These are phyloP conservation scores for rabbit (Oryctolagus cuniculus) DNA, from an alignment of 2,113 vertebrate genomes.

Conservation along the genomic window DNA sequence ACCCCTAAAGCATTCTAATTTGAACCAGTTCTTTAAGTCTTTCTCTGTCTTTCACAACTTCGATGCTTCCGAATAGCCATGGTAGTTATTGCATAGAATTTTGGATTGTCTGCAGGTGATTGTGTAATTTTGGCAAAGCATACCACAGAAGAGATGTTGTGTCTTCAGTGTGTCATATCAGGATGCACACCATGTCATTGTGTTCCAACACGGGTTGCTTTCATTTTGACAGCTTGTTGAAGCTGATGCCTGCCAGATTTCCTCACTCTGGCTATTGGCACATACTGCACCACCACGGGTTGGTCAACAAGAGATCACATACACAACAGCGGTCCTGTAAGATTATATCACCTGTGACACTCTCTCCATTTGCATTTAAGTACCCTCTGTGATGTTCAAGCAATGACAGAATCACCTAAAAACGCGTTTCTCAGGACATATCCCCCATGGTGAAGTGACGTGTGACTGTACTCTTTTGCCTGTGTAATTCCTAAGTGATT, in stretches of 20 bases:
- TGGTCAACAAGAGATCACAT: neutral
- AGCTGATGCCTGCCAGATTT: constrained; percentile 30
- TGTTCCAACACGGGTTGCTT: constrained; percentile 14
- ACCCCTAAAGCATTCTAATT: constrained; percentile 26
- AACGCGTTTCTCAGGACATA: neutral
- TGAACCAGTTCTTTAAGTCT: constrained; percentile 31
- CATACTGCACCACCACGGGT: neutral
- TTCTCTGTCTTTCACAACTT: constrained; percentile 46
- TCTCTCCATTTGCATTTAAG: neutral
- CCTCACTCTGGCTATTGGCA: constrained; percentile 9
- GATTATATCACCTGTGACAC: neutral
- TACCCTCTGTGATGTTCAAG: neutral
- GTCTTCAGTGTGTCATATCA: neutral
- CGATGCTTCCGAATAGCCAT: constrained; percentile 24
- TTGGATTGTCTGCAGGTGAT: constrained; percentile 39
- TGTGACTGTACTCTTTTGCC: neutral
- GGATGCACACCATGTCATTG: neutral
- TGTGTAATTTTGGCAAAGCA: constrained; percentile 47
- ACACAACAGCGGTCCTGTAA: neutral
- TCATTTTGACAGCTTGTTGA: constrained; percentile 20
- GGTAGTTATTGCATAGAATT: constrained; percentile 40
- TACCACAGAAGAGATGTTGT: neutral
- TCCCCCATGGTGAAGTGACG: neutral
- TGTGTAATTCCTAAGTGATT: constrained; percentile 51
- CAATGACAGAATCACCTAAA: neutral